These are phyloP conservation scores for Schrankia costaestrigalis DNA, from an alignment of 2,888 invertebrate genomes.

Conservation along the genomic window DNA sequence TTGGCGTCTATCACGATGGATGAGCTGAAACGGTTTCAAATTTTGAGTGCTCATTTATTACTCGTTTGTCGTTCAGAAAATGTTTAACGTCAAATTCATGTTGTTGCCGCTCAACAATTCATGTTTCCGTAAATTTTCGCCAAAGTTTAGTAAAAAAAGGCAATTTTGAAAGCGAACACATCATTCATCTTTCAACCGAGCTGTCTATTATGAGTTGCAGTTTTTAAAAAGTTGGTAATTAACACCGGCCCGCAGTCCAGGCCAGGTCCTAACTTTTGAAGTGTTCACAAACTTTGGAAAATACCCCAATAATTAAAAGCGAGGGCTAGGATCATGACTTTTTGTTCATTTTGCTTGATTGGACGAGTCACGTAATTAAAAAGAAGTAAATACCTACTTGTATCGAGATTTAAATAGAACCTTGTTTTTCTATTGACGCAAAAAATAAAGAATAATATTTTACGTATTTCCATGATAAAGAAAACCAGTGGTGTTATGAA, in stretches of 20 bases:
- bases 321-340: constrained; percentile 43
- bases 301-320: constrained; percentile 72
- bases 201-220: constrained; percentile 80
- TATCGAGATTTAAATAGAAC: constrained; percentile 12
- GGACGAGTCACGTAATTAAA: constrained; percentile 46
- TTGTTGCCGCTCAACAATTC: constrained; percentile 42
- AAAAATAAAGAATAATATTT: constrained; percentile 9
- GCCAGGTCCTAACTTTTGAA: constrained; percentile 68
- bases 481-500: constrained; percentile 47
- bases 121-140: constrained; percentile 37
- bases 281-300: constrained; percentile 68
- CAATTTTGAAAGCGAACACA: constrained; percentile 55
- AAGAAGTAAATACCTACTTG: constrained; percentile 13
- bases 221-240: constrained; percentile 78
- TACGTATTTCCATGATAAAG: constrained; percentile 32
- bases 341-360: constrained; percentile 42
- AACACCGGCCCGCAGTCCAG: constrained; percentile 64
- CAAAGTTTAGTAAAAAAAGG: constrained; percentile 43
- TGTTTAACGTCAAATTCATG: constrained; percentile 44
- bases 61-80: constrained; percentile 19
- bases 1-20: constrained; percentile 13
- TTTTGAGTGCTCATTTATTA: constrained; percentile 22
- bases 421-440: constrained; percentile 15
- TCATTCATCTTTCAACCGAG: constrained; percentile 74
- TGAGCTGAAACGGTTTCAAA: constrained; percentile 14